Evolutionary conservation across 1,140 invertebrate genomes (phyloP).

Genomic region (Chelonus insularis): DNA sequence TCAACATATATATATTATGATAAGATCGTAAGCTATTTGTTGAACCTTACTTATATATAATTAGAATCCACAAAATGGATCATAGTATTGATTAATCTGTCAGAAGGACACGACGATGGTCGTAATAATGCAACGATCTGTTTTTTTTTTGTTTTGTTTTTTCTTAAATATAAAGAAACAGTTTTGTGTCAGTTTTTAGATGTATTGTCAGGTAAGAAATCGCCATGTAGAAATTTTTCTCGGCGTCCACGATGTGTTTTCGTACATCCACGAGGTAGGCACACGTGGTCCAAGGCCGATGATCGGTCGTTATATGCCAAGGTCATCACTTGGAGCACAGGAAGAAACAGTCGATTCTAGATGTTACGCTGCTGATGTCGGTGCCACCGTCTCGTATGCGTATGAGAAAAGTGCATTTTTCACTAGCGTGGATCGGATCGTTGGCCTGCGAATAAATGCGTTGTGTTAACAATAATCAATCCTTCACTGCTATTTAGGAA

Average conservation of each 20-base stretch:
- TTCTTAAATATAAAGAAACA: too few relatives aligned
- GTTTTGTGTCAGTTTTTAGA: too few relatives aligned
- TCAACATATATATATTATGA: neutral
- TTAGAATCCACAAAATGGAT: too few relatives aligned
- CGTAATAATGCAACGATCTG: slow-evolving; percentile 1
- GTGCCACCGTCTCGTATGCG: slow-evolving; percentile 1
- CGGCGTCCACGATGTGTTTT: neutral
- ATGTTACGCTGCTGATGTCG: neutral
- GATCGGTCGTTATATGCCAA: neutral
- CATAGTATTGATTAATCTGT: too few relatives aligned
- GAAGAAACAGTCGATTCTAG: slow-evolving; percentile 5
- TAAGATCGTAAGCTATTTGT: neutral
- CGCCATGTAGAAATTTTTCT: neutral
- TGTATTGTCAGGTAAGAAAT: neutral
- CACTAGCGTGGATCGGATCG: slow-evolving; percentile 7
- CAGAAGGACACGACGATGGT: too few relatives aligned
- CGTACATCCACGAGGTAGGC: slow-evolving; percentile 8
- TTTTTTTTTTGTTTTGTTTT: slow-evolving; percentile 8
- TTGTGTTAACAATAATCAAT: slow-evolving; percentile 20
- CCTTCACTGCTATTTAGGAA: too few relatives aligned
- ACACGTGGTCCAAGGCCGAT: neutral
- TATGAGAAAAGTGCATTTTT: slow-evolving; percentile 3
- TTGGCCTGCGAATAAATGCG: slow-evolving; percentile 28
- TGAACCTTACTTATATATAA: too few relatives aligned
- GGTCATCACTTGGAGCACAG: neutral